Evolutionary conservation across 2,113 vertebrate species (phyloP).

Genomic region (Dermatemys mawii): DNA sequence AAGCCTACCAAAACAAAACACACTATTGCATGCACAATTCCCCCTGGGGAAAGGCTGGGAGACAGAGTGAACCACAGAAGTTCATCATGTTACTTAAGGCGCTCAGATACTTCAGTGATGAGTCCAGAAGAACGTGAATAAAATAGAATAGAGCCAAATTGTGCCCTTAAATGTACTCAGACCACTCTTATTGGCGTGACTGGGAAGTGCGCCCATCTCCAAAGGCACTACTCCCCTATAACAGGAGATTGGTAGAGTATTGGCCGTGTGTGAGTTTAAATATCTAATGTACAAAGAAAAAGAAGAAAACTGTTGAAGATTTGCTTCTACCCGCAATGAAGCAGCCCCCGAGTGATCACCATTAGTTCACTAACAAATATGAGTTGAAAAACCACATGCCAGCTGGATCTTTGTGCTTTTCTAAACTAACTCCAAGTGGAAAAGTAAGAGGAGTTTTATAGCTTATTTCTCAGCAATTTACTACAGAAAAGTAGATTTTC

Average conservation of each 20-base stretch:
- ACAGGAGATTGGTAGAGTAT: fast-evolving
- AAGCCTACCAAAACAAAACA: neutral
- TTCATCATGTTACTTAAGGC: neutral
- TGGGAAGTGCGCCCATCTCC: neutral
- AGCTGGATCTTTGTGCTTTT: neutral
- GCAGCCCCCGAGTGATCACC: neutral
- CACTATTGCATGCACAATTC: neutral
- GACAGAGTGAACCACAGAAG: neutral
- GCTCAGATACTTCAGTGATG: neutral
- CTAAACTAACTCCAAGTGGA: neutral
- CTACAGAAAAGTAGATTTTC: neutral
- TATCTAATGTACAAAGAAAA: neutral
- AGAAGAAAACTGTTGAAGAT: neutral
- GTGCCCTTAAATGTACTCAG: fast-evolving
- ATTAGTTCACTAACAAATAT: neutral
- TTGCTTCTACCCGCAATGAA: neutral
- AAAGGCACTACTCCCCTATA: neutral
- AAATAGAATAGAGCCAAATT: neutral
- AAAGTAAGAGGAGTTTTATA: neutral
- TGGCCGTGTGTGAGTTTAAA: neutral
- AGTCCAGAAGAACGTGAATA: neutral
- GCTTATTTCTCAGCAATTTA: slow-evolving; percentile 4
- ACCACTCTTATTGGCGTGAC: neutral
- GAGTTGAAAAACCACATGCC: neutral
- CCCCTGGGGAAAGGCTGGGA: neutral